These are phyloP conservation scores for Ptilorrhoa leucosticta DNA, from an alignment of 2,113 vertebrate species.

Conservation along the genomic window DNA sequence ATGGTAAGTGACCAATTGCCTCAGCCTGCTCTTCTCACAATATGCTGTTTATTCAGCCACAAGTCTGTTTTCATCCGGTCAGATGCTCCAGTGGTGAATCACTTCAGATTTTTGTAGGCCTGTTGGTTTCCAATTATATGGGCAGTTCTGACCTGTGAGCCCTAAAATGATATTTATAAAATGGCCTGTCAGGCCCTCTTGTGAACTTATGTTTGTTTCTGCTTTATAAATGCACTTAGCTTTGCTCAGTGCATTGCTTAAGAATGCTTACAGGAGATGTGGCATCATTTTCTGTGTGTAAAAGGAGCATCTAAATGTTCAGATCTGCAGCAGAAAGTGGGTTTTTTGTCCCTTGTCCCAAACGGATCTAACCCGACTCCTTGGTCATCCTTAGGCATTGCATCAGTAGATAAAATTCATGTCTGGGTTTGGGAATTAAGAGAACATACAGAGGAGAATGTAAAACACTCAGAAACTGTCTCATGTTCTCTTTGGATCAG, in stretches of 20 bases:
- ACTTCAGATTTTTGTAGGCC: background rate
- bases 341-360: background rate
- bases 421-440: background rate
- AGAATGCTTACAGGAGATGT: background rate
- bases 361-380: background rate
- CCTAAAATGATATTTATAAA: background rate
- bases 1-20: constrained; percentile 76
- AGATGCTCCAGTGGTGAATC: background rate
- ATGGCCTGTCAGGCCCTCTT: background rate
- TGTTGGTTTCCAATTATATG: background rate
- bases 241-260: background rate
- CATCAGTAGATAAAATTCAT: background rate
- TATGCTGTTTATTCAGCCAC: background rate
- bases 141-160: background rate
- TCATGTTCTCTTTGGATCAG: background rate
- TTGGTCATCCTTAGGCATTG: background rate
- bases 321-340: background rate
- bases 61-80: background rate
- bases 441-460: background rate
- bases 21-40: background rate
- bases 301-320: background rate
- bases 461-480: background rate
- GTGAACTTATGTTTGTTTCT: background rate
- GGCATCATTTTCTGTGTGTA: background rate
- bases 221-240: background rate